Conservation (phyloP, 2,888 invertebrate species). For the Platycnemis pennipes region DNA sequence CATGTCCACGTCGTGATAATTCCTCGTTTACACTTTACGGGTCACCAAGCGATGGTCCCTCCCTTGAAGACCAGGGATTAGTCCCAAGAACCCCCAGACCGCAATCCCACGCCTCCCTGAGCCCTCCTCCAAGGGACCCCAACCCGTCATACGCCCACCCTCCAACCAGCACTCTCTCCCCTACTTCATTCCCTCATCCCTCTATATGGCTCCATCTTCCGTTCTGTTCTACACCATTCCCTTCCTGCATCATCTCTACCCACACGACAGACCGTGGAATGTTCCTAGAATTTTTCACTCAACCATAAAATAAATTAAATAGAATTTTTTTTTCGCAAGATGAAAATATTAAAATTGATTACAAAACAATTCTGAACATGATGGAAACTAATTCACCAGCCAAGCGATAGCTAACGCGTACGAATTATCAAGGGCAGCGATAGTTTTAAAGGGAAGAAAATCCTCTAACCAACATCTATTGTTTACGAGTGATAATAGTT, state of each 20-base stretch:
- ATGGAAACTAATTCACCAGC: too few relatives aligned
- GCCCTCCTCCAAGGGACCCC: background rate
- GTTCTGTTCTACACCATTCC: background rate
- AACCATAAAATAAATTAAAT: too few relatives aligned
- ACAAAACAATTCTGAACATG: too few relatives aligned
- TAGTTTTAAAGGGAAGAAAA: too few relatives aligned
- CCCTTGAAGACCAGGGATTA: background rate
- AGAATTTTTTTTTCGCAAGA: too few relatives aligned
- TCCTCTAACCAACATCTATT: too few relatives aligned
- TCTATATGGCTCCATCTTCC: background rate
- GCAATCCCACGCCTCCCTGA: background rate
- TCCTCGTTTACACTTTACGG: slow-evolving; percentile 18
- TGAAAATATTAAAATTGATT: too few relatives aligned
- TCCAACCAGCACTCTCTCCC: background rate
- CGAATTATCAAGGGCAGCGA: too few relatives aligned
- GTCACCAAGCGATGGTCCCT: background rate
- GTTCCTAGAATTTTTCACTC: too few relatives aligned
- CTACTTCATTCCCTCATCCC: background rate
- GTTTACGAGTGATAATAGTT: too few relatives aligned
- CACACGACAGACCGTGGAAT: too few relatives aligned
- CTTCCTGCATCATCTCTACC: background rate
- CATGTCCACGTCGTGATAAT: slow-evolving; percentile 18
- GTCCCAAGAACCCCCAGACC: slow-evolving; percentile 1
- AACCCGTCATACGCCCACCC: background rate
- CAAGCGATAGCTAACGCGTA: too few relatives aligned